Evolutionary conservation across 2,888 invertebrate genomes (phyloP), one percentile per base, ranked within the genome.

Genomic region (Griposia aprilina): DNA sequence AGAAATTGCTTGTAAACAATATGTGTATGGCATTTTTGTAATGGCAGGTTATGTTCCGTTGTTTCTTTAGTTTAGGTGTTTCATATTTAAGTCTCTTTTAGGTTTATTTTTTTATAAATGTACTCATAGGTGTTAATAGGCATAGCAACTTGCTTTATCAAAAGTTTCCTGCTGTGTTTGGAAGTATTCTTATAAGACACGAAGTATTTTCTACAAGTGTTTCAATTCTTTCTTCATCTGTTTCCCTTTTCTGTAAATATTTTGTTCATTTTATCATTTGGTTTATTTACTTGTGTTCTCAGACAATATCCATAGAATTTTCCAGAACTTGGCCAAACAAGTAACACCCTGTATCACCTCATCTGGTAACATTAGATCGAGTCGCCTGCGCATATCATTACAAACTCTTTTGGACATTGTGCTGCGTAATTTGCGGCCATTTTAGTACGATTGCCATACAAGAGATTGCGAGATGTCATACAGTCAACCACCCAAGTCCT

Each of bases 391-490:
- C 69, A 67, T 78, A 78, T 89, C 80, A 88, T 89, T 88, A 87
- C 87, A 78, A 75, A 85, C 88, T 86, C 87, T 91, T 89, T 87
- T 89, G 76, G 78, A 80, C 89, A 92, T 92, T 92, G 90, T 90
- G 80, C 79, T 82, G 82, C 83, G 89, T 90, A 89, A 92, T 93
- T 91, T 92, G 90, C 87, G 88, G 89, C 90, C 91, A 91, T 92
- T 93, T 91, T 88, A 87, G 88, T 90, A 85, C 90, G 86, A 90
- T 91, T 91, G 84, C 89, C 87, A 90, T 89, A 91, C 86, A 88
- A 89, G 88, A 90, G 87, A 90, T 91, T 91, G 91, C 91, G 92
- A 93, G 91, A 93, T 92, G 89, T 69, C 79, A 78, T 88, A 88
- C 87, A 88, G 83, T 78, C 82, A 78, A 74, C 83, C 84, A 75